A percentile compares a stretch with the other conserved stretches of the same genome.
Conservation (phyloP, 2,888 invertebrate genomes). For the Cryptus armator region DNA sequence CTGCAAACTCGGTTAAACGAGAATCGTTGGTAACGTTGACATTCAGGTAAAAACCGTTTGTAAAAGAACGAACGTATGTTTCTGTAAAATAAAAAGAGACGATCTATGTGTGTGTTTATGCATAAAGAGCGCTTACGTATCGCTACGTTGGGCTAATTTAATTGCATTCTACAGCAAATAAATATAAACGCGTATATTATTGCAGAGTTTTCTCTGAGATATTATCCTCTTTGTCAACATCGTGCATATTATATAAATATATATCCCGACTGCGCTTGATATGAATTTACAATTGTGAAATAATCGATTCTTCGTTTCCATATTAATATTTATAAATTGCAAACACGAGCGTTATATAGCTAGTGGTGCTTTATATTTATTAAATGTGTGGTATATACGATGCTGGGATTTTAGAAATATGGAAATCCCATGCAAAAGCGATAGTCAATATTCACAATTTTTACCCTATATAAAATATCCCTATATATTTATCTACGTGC, state of each 20-base stretch:
- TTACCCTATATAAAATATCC: neutral
- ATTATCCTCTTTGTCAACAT: neutral
- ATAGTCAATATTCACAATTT: too few species aligned
- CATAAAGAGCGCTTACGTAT: too few species aligned
- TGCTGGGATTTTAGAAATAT: too few species aligned
- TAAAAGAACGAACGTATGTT: too few species aligned
- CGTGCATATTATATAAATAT: neutral
- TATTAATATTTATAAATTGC: neutral
- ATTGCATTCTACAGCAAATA: too few species aligned
- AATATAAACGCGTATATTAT: neutral
- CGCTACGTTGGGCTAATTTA: too few species aligned
- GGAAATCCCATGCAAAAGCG: neutral
- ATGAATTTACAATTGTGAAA: neutral
- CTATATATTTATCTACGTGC: neutral
- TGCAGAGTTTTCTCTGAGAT: neutral
- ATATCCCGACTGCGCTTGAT: neutral
- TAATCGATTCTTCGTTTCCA: neutral
- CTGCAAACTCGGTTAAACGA: too few species aligned
- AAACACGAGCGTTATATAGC: neutral
- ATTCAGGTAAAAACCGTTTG: too few species aligned
- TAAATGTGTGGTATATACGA: neutral
- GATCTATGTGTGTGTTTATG: too few species aligned
- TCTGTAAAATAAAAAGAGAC: too few species aligned
- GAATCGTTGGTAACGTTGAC: too few species aligned
- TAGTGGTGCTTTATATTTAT: neutral